These are phyloP conservation scores for Chamaedrilus cognettii DNA, from an alignment of 2,888 invertebrate genomes.

Conservation along the genomic window DNA sequence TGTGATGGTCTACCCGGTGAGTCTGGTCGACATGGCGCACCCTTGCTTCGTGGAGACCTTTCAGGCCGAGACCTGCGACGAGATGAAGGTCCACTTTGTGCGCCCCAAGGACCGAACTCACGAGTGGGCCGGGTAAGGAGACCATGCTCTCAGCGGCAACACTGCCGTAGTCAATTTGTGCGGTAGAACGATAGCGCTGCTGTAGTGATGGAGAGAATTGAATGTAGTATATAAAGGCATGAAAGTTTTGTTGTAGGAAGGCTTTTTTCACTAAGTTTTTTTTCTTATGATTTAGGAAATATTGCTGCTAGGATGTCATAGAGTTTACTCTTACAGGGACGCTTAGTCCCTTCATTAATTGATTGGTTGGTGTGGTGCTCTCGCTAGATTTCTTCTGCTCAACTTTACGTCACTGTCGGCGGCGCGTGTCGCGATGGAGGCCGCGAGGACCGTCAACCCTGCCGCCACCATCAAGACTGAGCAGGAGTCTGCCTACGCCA, in stretches of 20 bases:
- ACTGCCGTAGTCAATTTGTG: no score
- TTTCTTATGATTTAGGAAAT: no score
- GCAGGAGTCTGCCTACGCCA: constrained; percentile 18
- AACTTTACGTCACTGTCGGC: constrained; percentile 10
- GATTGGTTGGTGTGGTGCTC: no score
- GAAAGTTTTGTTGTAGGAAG: no score
- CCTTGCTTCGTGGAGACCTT: constrained; percentile 7
- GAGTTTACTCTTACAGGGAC: no score
- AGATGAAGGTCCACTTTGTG: constrained; percentile 22
- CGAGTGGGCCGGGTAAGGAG: constrained; percentile 20
- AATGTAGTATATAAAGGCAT: no score
- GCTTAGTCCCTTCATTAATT: no score
- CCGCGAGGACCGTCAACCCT: constrained; percentile 11
- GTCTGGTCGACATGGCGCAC: constrained; percentile 8
- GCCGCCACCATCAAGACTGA: constrained; percentile 18
- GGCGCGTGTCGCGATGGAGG: constrained; percentile 13
- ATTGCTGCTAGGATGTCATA: no score
- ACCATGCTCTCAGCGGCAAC: background rate
- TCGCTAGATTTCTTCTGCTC: constrained; percentile 25
- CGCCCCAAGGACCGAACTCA: constrained; percentile 11
- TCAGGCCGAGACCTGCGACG: constrained; percentile 12
- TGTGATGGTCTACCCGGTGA: constrained; percentile 16
- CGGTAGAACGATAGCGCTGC: no score
- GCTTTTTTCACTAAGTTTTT: no score
- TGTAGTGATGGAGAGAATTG: no score